A percentile compares a stretch with the other conserved stretches of the same genome.
These are phyloP conservation scores for Vicugna pacos DNA, from an alignment of 2,113 vertebrate species.

Conservation along the genomic window DNA sequence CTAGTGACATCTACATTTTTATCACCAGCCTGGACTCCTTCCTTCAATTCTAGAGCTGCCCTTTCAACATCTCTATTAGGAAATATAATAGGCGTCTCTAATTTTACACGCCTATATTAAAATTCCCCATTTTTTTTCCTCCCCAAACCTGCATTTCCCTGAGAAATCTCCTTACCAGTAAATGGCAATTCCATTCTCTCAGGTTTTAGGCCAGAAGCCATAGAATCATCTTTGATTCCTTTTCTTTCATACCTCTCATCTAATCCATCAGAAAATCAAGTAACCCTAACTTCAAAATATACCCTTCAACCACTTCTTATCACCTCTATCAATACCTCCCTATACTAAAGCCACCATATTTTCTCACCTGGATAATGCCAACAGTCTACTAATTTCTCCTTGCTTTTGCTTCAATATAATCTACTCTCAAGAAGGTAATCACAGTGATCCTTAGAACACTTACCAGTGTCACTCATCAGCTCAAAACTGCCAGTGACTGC, in stretches of 20 bases:
- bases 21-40: background rate
- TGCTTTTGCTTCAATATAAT: background rate
- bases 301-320: background rate
- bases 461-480: constrained; percentile 5
- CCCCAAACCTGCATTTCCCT: background rate
- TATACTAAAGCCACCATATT: background rate
- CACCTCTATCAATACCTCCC: background rate
- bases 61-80: background rate
- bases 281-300: background rate
- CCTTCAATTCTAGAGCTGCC: background rate
- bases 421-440: background rate
- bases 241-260: background rate
- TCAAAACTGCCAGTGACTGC: background rate
- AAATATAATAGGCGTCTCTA: background rate
- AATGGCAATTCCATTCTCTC: constrained; percentile 1
- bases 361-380: constrained; percentile 30
- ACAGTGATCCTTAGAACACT: constrained; percentile 1
- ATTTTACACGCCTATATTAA: background rate
- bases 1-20: background rate
- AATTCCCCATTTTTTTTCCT: background rate
- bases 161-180: constrained; percentile 9
- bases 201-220: background rate
- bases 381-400: background rate
- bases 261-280: background rate
- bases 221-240: background rate